Conservation (phyloP, 2,888 invertebrate species). For the Archaeoteleia sp. region DNA sequence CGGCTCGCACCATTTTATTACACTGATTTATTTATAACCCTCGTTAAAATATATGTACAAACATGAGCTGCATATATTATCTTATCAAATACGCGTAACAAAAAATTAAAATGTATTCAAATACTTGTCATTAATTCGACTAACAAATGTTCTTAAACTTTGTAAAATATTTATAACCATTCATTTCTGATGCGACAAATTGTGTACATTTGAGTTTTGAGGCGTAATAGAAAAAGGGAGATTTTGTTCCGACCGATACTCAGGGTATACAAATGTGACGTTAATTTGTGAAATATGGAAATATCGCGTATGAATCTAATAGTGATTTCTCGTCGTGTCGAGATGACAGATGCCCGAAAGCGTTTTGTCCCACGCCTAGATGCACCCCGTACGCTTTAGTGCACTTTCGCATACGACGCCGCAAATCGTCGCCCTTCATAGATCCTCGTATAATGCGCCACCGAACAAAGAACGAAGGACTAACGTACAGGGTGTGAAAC, state of each 20-base stretch:
- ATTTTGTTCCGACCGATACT: too few relatives aligned
- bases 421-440: background rate
- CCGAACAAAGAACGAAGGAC: background rate
- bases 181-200: too few relatives aligned
- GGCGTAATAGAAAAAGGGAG: background rate
- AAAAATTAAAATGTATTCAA: too few relatives aligned
- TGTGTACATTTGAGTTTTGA: too few relatives aligned
- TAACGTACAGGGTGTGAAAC: background rate
- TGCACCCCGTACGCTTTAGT: constrained; percentile 1
- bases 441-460: background rate
- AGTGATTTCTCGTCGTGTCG: constrained; percentile 1
- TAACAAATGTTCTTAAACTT: too few relatives aligned
- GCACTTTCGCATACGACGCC: constrained; percentile 3
- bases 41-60: background rate
- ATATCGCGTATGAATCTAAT: constrained; percentile 1
- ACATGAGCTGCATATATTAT: too few relatives aligned
- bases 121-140: too few relatives aligned
- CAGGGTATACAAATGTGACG: constrained; percentile 5
- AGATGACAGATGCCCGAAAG: constrained; percentile 1
- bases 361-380: background rate
- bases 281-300: background rate
- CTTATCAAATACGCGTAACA: too few relatives aligned
- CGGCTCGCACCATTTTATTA: constrained; percentile 16
- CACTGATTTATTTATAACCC: constrained; percentile 12
- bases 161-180: too few relatives aligned